These are phyloP conservation scores for Pseudachorutes palmiensis DNA, from an alignment of 1,140 invertebrate species.

Conservation along the genomic window DNA sequence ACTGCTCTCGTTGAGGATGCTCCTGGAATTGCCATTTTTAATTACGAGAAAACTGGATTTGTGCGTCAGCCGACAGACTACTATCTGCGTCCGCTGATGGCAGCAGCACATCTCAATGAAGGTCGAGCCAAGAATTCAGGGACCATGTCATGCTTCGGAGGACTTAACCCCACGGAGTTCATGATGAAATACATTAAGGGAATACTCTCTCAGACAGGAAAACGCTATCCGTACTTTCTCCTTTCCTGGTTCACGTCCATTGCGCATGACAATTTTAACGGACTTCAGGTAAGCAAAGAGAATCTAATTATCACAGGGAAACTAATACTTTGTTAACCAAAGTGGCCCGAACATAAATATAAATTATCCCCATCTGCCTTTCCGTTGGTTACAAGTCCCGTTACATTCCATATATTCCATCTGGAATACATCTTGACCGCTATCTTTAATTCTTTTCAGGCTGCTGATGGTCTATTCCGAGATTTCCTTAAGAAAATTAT, in stretches of 20 bases:
- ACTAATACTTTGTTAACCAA: no score
- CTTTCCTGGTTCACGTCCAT: constrained; percentile 35
- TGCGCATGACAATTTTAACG: constrained; percentile 34
- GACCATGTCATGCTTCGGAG: constrained; percentile 14
- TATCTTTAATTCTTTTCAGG: constrained; percentile 11
- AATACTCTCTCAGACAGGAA: not conserved
- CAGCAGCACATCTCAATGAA: constrained; percentile 21
- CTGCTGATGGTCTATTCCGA: constrained; percentile 21
- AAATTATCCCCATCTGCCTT: no score
- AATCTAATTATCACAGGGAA: no score
- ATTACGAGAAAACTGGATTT: constrained; percentile 39
- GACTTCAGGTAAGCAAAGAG: constrained; percentile 28
- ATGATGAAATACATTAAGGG: constrained; percentile 28
- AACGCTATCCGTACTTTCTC: constrained; percentile 28
- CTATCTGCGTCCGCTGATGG: constrained; percentile 31
- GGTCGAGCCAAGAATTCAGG: constrained; percentile 1
- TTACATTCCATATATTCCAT: not conserved
- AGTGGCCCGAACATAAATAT: no score
- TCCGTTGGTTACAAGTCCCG: no score
- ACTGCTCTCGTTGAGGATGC: constrained; percentile 44
- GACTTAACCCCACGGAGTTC: constrained; percentile 22
- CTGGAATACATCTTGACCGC: not conserved
- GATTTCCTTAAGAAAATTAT: constrained; percentile 19
- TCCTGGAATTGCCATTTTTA: constrained; percentile 43
- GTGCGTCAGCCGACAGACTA: constrained; percentile 33